These are phyloP conservation scores for Anarsia innoxiella DNA, from an alignment of 2,888 invertebrate genomes.

Conservation along the genomic window DNA sequence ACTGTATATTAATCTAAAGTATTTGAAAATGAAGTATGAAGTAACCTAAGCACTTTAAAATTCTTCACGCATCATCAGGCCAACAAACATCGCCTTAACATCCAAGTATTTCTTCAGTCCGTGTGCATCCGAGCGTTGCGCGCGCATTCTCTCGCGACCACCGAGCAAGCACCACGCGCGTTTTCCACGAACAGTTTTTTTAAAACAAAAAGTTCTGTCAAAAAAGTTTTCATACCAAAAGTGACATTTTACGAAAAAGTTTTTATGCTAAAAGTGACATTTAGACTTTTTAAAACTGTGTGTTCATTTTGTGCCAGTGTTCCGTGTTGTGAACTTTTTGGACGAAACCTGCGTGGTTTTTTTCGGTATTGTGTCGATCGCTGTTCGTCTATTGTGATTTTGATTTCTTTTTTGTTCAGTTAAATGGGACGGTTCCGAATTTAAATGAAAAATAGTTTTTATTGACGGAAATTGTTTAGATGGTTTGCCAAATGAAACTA, in stretches of 20 bases:
- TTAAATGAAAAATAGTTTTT: too few species aligned
- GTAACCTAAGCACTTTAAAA: too few species aligned
- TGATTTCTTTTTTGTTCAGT: constrained; percentile 6
- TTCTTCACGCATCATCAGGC: constrained; percentile 5
- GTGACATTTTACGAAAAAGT: constrained; percentile 4
- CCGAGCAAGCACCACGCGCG: constrained; percentile 29
- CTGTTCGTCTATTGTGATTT: constrained; percentile 6
- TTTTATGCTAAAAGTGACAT: too few species aligned
- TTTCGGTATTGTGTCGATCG: constrained; percentile 8
- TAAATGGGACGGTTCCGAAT: too few species aligned
- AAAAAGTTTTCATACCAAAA: constrained; percentile 1
- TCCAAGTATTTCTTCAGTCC: constrained; percentile 27
- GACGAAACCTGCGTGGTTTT: not conserved
- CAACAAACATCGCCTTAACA: constrained; percentile 36
- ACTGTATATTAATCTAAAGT: too few species aligned
- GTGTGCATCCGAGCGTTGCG: constrained; percentile 19
- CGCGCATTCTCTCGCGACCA: constrained; percentile 40
- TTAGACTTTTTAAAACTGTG: too few species aligned
- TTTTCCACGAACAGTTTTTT: constrained; percentile 5
- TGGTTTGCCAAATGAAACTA: too few species aligned
- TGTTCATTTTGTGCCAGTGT: not conserved
- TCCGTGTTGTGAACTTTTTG: constrained; percentile 4
- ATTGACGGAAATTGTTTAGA: too few species aligned
- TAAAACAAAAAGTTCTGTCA: not conserved
- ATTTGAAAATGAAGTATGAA: too few species aligned